Conservation (phyloP, 2,888 invertebrate species). For the Junonia oenone region DNA sequence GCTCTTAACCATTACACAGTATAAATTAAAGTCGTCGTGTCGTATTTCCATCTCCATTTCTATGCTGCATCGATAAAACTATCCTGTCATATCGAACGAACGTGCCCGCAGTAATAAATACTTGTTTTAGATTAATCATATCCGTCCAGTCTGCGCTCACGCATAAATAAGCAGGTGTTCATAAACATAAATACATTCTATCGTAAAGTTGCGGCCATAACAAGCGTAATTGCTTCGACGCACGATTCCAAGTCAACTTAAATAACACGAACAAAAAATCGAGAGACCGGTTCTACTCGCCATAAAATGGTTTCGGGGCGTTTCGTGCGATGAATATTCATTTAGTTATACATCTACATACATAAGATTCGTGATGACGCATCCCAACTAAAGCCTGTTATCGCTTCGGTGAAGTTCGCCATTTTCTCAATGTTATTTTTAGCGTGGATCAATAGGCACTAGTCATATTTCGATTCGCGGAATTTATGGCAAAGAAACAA, state of each 20-base stretch:
- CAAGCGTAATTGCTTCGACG: slow-evolving; percentile 53
- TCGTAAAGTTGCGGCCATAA: slow-evolving; percentile 53
- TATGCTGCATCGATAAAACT: slow-evolving; percentile 19
- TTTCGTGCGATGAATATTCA: slow-evolving; percentile 64
- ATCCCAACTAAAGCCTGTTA: slow-evolving; percentile 44
- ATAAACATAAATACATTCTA: slow-evolving; percentile 50
- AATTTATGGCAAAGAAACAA: slow-evolving; percentile 17
- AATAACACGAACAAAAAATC: slow-evolving; percentile 61
- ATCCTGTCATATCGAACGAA: slow-evolving; percentile 37
- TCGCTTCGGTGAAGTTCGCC: slow-evolving; percentile 44
- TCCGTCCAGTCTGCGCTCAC: slow-evolving; percentile 50
- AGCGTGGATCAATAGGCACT: slow-evolving; percentile 40
- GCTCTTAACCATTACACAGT: slow-evolving; percentile 16
- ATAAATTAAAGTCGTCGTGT: slow-evolving; percentile 14
- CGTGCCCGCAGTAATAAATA: slow-evolving; percentile 50
- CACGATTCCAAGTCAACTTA: slow-evolving; percentile 48
- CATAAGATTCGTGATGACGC: slow-evolving; percentile 56
- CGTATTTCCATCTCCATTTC: slow-evolving; percentile 13
- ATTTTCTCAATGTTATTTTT: slow-evolving; percentile 48
- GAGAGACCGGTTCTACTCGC: slow-evolving; percentile 55
- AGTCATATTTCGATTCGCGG: slow-evolving; percentile 35
- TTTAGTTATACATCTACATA: slow-evolving; percentile 54
- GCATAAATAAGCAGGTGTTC: slow-evolving; percentile 55
- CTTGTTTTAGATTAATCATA: slow-evolving; percentile 55
- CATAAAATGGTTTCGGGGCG: slow-evolving; percentile 59